Conservation (phyloP, 2,113 vertebrate genomes). For the Toxotes chatareus region DNA sequence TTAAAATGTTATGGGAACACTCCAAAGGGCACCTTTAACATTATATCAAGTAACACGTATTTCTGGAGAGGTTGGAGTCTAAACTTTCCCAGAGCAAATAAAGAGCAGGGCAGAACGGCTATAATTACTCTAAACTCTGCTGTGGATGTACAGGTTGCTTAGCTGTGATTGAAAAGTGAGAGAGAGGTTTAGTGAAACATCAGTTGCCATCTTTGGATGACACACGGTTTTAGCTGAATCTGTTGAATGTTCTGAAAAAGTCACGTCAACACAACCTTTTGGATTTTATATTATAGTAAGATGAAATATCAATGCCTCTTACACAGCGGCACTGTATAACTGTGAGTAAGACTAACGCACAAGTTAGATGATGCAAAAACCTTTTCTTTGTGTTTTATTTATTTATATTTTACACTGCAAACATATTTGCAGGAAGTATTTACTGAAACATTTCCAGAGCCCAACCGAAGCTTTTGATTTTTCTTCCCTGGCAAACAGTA, state of each 20-base stretch:
- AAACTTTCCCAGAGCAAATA: no score
- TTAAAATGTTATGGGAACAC: no score
- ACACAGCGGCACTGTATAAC: background rate
- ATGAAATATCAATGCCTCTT: constrained; percentile 1
- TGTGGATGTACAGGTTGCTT: background rate
- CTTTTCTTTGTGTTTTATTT: background rate
- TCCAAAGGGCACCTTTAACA: no score
- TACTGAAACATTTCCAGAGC: constrained; percentile 38
- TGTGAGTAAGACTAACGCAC: background rate
- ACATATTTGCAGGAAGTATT: constrained; percentile 49
- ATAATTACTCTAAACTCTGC: no score
- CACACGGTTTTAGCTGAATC: background rate
- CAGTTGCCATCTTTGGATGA: no score
- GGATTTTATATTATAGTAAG: no score
- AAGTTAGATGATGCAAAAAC: background rate
- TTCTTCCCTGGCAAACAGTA: constrained; percentile 49
- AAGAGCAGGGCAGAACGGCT: no score
- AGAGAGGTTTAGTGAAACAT: no score
- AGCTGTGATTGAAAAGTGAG: background rate
- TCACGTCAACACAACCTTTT: no score
- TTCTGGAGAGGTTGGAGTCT: no score
- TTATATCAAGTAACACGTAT: no score
- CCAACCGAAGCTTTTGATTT: constrained; percentile 47
- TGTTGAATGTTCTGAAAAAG: background rate
- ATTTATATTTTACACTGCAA: no score